Evolutionary conservation across 1,140 invertebrate genomes (phyloP), one percentile per base, ranked within the genome.

Genomic region (Palaemon carinicauda): DNA sequence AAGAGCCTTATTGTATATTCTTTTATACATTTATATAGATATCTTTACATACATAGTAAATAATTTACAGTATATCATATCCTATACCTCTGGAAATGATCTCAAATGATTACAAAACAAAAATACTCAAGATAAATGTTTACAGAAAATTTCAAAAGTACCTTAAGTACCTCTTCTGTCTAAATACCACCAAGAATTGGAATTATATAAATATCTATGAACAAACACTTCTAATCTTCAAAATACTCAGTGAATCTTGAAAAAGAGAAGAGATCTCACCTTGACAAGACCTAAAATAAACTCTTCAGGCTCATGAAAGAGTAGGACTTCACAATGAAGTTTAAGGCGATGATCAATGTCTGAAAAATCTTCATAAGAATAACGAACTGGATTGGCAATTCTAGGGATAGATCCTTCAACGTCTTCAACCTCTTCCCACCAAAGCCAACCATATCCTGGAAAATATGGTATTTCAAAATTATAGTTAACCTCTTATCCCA

Each of bases 361-460:
- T n/a, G 82, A 10, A n/a, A 85, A 79, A 29, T 85, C 82, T 69
- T 85, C 82, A 21, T 85, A 85, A 2, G 75, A 79, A 50, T 79
- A 85, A 51, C 33, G 33, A 33, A 85, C 53, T 5, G 82, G 82
- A 31, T 85, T 85, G 19, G 41, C 12, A 17, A 51, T 51, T 7
- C 33, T 75, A 14, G 14, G 27, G 0, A 75, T 33, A n/a, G n/a
- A n/a, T 19, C 41, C 41, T n/a, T 51, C 73, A 5, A 19, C 80
- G 5, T 27, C 60, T 24, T 81, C 80, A 19, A 81, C 56, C 29
- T 85, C 82, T 54, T 79, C 75, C 82, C 82, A 85, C 82, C 82
- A 85, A 3, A 31, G 21, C 82, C 82, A 85, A 41, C 78, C 50
- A 21, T 85, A 85, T 9, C 82, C 82, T 85, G 74, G 3, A 50